Evolutionary conservation across 1,140 invertebrate genomes (phyloP).

Genomic region (Drosophila leontia): DNA sequence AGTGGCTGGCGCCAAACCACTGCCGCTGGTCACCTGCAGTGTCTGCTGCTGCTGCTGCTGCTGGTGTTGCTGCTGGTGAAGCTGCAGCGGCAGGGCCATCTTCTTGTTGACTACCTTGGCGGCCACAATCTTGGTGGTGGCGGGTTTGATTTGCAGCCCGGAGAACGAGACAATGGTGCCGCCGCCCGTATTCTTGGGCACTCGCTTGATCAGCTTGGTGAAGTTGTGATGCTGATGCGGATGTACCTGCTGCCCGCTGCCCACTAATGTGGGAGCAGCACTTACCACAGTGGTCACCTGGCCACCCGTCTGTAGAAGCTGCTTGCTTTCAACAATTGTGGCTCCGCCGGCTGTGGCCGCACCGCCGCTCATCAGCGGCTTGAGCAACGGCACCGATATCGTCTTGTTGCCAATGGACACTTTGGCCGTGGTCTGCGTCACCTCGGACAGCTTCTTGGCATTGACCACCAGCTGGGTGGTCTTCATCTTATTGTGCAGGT

Average conservation of each 20-base stretch:
- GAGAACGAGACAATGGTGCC: conserved; percentile 78
- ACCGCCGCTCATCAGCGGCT: conserved; percentile 78
- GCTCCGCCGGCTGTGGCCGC: conserved; percentile 62
- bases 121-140: conserved; percentile 75
- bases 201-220: conserved; percentile 69
- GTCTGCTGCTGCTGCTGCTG: conserved; percentile 67
- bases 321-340: conserved; percentile 71
- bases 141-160: conserved; percentile 75
- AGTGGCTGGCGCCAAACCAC: conserved; percentile 81
- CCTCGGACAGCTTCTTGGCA: conserved; percentile 72
- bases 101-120: conserved; percentile 79
- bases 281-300: conserved; percentile 44
- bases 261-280: neutral
- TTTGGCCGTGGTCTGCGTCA: conserved; percentile 81
- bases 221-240: conserved; percentile 52
- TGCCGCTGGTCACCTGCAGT: conserved; percentile 86
- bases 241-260: conserved; percentile 25
- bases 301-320: conserved; percentile 32
- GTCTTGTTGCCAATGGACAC: conserved; percentile 88
- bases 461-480: conserved; percentile 71
- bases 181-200: conserved; percentile 64
- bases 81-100: conserved; percentile 75
- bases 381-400: conserved; percentile 87
- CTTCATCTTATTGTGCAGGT: conserved; percentile 64
- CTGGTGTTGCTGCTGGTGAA: conserved; percentile 76